Conservation (phyloP, 2,888 invertebrate genomes). For the Volucella inanis region DNA sequence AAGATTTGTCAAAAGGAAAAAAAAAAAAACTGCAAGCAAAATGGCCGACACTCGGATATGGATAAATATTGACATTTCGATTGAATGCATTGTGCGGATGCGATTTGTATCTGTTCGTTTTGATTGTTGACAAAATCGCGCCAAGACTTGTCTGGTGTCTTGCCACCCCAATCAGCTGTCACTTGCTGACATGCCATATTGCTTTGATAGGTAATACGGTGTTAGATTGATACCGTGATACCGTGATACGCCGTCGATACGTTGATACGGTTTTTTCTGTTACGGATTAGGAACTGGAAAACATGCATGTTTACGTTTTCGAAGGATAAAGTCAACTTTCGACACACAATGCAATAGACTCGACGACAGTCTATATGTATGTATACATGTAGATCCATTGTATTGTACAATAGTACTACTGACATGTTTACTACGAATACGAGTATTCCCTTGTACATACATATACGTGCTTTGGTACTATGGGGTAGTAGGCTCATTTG, state of each 20-base stretch:
- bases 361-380: not conserved
- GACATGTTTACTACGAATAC: conserved; percentile 60
- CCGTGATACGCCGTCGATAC: no score
- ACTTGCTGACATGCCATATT: conserved; percentile 63
- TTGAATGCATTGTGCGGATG: not conserved
- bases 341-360: conserved; percentile 56
- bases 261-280: conserved; percentile 16
- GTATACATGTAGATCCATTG: conserved; percentile 33
- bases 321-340: conserved; percentile 67
- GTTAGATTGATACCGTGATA: no score
- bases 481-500: conserved; percentile 71
- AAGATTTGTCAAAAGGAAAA: conserved; percentile 29
- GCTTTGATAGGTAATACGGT: not conserved
- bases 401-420: conserved; percentile 58
- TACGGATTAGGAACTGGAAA: conserved; percentile 44
- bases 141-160: conserved; percentile 24
- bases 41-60: conserved; percentile 47
- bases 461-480: not conserved
- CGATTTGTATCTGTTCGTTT: conserved; percentile 26
- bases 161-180: conserved; percentile 56
- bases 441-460: no score
- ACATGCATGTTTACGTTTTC: conserved; percentile 71
- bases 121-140: conserved; percentile 60
- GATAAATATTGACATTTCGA: conserved; percentile 65
- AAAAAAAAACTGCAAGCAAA: conserved; percentile 46